These are phyloP conservation scores for Patella pellucida DNA, from an alignment of 2,888 invertebrate genomes.

Conservation along the genomic window DNA sequence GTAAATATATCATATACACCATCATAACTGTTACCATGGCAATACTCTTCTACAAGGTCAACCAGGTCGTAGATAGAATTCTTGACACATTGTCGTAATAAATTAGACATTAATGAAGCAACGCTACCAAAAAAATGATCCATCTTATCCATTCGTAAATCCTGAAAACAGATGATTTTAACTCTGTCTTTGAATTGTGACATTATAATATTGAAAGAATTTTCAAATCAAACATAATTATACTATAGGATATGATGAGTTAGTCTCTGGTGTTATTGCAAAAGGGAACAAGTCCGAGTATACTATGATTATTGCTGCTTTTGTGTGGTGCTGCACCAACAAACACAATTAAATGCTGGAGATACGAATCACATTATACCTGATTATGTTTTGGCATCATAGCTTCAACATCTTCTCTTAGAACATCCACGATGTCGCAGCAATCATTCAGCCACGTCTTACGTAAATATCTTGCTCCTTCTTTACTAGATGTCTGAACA, in stretches of 20 bases:
- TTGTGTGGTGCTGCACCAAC: not conserved
- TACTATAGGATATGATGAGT: too few species aligned
- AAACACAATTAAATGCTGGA: not conserved
- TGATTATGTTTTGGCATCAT: constrained; percentile 79
- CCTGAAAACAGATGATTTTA: constrained; percentile 39
- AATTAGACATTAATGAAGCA: constrained; percentile 83
- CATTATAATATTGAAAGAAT: too few species aligned
- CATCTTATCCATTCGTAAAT: constrained; percentile 73
- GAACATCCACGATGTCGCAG: constrained; percentile 57
- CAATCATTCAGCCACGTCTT: constrained; percentile 65
- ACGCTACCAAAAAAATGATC: constrained; percentile 80
- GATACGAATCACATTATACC: not conserved
- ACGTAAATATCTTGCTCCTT: constrained; percentile 49
- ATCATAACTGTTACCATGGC: constrained; percentile 65
- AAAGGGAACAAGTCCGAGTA: not conserved
- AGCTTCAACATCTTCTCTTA: constrained; percentile 75
- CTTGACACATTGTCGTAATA: constrained; percentile 74
- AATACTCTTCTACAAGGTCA: constrained; percentile 63
- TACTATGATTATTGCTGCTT: not conserved
- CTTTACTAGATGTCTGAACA: constrained; percentile 54
- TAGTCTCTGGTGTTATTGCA: too few species aligned
- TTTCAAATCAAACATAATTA: too few species aligned
- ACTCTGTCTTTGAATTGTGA: too few species aligned
- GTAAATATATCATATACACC: constrained; percentile 64
- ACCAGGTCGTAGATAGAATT: constrained; percentile 67